Base-by-base conservation (phyloP, 2,888 invertebrate genomes). In the Philhelius pedissequus region DNA sequence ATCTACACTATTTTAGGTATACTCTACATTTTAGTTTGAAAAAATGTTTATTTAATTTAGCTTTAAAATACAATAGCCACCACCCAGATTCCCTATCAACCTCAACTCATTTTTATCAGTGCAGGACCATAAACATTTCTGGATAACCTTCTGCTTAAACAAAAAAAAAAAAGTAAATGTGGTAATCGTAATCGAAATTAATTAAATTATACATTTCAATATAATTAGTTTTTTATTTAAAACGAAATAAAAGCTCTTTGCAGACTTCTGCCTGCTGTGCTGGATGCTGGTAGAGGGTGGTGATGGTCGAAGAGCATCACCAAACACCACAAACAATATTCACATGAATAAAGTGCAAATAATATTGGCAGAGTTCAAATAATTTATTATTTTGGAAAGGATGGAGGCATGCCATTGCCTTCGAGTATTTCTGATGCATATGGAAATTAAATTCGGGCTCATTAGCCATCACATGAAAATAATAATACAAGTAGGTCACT, bases 141-240 rank as follows among this genome's bases (percentile, higher is more conserved):
- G 27, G 3, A 38, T 15, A 54, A 38, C 45, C 35, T 22, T 69
- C 43, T 66, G 70, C 30, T 66, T 50, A 40, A 48, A 43, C 64
- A 76, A 40, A 75, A 70, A 48, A 43, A 70, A 76, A 40, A 75
- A 70, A 38, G 32, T 50, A 50, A 32, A 56, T 73, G 62, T 43
- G 78, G 73, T 69, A 78, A 74, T 78, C 69, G 78, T 69, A 78
- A 69, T 83, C 69, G 78, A 83, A 78, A 78, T 78, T 83, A 83
- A 83, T 83, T 83, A 83, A 83, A 83, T 78, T 83, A 83, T 78
- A 83, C 74, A 83, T 78, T 83, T 78, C 82, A 78, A 83, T 73
- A 83, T 77, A 83, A 74, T 77, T 78, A 78, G 54, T 73, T 73
- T 60, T 30, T 74, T 66, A 68, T 77, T 77, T 68, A 74, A 82